Conservation (phyloP, 2,888 invertebrate genomes). For the Terebella lapidaria region DNA sequence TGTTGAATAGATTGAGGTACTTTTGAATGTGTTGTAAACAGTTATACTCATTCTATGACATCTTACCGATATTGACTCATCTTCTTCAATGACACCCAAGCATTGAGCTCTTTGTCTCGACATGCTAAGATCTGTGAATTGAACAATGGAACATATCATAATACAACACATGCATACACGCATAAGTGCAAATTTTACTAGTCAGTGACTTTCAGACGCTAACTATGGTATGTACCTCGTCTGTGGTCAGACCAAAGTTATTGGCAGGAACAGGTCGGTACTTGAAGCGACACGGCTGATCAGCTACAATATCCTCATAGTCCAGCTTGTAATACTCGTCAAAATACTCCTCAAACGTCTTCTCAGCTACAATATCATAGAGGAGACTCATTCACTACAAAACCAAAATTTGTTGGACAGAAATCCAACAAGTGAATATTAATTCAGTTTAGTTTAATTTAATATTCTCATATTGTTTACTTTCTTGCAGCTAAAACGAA, state of each 20-base stretch:
- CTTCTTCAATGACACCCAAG: constrained; percentile 90
- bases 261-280: constrained; percentile 75
- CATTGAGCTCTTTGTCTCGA: constrained; percentile 87
- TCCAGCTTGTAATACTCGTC: constrained; percentile 93
- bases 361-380: constrained; percentile 30
- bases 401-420: too few relatives aligned
- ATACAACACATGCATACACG: too few relatives aligned
- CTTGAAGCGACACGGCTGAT: constrained; percentile 82
- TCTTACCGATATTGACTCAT: constrained; percentile 66
- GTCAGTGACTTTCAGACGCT: too few relatives aligned
- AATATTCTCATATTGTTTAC: too few relatives aligned
- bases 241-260: constrained; percentile 81
- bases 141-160: too few relatives aligned
- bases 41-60: neutral
- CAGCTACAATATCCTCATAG: constrained; percentile 90
- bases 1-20: neutral
- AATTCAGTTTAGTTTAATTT: too few relatives aligned
- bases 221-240: too few relatives aligned
- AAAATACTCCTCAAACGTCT: constrained; percentile 79
- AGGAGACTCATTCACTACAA: neutral
- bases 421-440: too few relatives aligned
- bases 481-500: too few relatives aligned
- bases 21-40: neutral
- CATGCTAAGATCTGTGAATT: constrained; percentile 75
- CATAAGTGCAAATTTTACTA: too few relatives aligned